Evolutionary conservation across 1,140 invertebrate genomes (phyloP), one percentile per base, ranked within the genome.

Genomic region (Polyergus mexicanus): DNA sequence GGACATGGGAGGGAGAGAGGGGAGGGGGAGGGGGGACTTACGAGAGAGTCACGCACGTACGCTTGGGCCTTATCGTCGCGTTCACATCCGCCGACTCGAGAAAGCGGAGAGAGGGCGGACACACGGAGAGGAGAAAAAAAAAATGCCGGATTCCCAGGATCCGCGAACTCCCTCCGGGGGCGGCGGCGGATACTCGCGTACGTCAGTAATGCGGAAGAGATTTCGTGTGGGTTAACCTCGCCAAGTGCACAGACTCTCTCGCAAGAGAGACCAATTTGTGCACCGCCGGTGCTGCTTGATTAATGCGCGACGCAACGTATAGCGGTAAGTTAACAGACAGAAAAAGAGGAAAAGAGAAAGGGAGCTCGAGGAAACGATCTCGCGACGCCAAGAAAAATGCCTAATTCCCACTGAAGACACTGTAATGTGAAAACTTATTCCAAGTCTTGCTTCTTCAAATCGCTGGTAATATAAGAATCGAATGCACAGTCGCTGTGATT

Each of bases 31-130:
- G 71, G 85, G 44, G 65, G 81, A 47, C 41, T 47, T 60, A 66
- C 25, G 76, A 90, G 87, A 92, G 91, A 93, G 92, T 93, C 92
- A 93, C 92, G 92, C 93, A 93, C 92, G 91, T 91, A 90, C 77
- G 86, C 86, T 80, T 54, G 87, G 87, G 91, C 80, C 92, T 92
- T 93, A 92, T 93, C 92, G 91, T 93, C 92, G 92, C 90, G 92
- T 92, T 93, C 92, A 92, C 92, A 93, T 93, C 92, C 92, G 93
- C 92, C 86, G 87, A 89, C 90, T 86, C 92, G 88, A 88, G 91
- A 93, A 93, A 92, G 92, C 90, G n/a, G n/a, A 47, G 84, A 69
- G 60, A 85, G 80, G 71, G 63, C 74, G 91, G 92, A 91, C 47
- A 51, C 47, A 32, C 2, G 3, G 3, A 44, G 38, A 81, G 25